Evolutionary conservation across 2,888 invertebrate species (phyloP).

Genomic region (Cryptocheilus praepositus): DNA sequence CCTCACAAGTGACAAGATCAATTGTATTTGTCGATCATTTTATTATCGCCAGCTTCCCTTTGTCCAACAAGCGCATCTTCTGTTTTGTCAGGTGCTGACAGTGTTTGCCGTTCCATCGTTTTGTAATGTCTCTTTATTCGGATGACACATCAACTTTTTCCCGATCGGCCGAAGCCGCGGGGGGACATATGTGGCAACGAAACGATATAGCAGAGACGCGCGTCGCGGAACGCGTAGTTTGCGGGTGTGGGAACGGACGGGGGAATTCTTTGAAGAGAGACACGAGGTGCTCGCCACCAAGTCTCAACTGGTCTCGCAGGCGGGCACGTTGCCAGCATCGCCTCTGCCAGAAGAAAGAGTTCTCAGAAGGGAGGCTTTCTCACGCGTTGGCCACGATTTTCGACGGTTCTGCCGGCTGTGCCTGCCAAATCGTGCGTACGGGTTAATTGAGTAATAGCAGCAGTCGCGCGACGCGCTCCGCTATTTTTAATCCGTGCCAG

Average conservation of each 20-base stretch:
- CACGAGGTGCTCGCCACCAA: conserved; percentile 37
- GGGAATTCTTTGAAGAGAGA: conserved; percentile 4
- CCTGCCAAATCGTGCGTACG: conserved; percentile 47
- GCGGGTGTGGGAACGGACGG: neutral
- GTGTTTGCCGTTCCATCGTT: no score
- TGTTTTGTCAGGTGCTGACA: no score
- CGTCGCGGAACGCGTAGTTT: no score
- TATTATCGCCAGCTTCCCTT: no score
- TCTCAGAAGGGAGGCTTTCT: conserved; percentile 39
- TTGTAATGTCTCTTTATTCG: no score
- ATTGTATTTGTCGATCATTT: no score
- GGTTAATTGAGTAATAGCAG: conserved; percentile 50
- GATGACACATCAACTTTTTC: neutral
- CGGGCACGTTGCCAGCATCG: conserved; percentile 41
- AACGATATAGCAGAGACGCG: neutral
- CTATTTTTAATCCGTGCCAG: conserved; percentile 44
- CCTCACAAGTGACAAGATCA: no score
- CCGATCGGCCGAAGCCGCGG: no score
- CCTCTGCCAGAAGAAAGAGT: conserved; percentile 49
- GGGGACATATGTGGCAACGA: no score
- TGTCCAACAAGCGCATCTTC: no score
- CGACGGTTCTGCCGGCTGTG: conserved; percentile 22
- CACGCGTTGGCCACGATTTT: conserved; percentile 35
- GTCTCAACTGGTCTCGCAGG: conserved; percentile 40
- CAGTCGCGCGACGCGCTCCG: conserved; percentile 29